Evolutionary conservation across 2,888 invertebrate species (phyloP).

Genomic region (Polyploca ridens): DNA sequence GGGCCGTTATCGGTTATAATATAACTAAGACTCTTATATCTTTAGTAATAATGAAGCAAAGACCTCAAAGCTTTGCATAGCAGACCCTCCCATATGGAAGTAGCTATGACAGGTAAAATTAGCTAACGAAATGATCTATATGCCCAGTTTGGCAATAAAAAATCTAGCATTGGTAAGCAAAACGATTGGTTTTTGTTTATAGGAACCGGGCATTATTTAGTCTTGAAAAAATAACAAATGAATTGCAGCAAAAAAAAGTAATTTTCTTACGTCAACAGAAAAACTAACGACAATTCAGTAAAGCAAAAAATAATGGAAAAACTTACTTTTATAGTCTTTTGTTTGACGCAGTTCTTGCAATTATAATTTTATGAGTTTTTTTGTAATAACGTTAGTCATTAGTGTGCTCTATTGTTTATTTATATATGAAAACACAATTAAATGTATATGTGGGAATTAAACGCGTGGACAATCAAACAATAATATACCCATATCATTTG

Average conservation of each 20-base stretch:
- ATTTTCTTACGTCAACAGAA: conserved; percentile 13
- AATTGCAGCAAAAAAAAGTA: neutral
- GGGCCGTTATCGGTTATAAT: no score
- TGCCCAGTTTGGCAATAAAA: no score
- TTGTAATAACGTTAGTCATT: conserved; percentile 13
- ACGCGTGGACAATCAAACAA: neutral
- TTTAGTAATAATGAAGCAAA: no score
- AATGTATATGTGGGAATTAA: neutral
- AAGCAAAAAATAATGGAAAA: conserved; percentile 12
- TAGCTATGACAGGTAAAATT: no score
- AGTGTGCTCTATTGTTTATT: conserved; percentile 26
- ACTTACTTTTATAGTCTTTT: conserved; percentile 24
- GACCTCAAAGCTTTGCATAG: no score
- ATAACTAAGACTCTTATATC: no score
- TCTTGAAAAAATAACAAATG: neutral
- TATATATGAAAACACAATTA: neutral
- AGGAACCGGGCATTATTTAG: no score
- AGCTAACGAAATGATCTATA: no score
- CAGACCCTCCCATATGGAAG: no score
- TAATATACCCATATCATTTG: conserved; percentile 1
- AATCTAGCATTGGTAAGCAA: no score
- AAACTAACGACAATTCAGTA: conserved; percentile 13
- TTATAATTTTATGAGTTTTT: conserved; percentile 22
- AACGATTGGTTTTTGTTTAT: no score
- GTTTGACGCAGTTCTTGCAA: conserved; percentile 24